These are phyloP conservation scores for Yponomeuta plumbellus DNA, from an alignment of 2,888 invertebrate species.

Conservation along the genomic window DNA sequence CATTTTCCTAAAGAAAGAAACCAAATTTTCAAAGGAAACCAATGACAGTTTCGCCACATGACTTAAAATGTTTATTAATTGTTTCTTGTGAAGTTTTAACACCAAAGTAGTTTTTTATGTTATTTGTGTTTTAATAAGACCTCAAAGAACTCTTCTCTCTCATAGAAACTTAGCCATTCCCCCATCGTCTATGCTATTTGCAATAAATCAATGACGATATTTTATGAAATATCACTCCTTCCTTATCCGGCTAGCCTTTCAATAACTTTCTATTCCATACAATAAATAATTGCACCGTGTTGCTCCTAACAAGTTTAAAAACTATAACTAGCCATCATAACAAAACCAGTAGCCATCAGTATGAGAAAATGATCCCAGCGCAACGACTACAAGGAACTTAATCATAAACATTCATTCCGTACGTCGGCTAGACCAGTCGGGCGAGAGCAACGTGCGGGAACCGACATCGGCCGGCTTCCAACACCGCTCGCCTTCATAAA, in stretches of 20 bases:
- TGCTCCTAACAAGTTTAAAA: not conserved
- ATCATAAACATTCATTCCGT: constrained; percentile 65
- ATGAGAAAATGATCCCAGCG: constrained; percentile 60
- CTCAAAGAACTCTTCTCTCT: no score
- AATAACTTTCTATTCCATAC: not conserved
- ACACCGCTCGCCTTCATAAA: constrained; percentile 46
- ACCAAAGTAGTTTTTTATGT: no score
- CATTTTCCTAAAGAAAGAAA: no score
- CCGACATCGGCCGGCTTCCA: constrained; percentile 32
- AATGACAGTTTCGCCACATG: no score
- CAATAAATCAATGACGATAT: no score
- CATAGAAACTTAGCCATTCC: no score
- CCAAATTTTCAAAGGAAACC: no score
- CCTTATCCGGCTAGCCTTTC: not conserved
- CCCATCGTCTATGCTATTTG: no score
- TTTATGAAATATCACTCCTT: not conserved
- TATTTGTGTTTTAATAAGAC: no score
- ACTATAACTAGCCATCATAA: not conserved
- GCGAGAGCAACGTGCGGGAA: constrained; percentile 10
- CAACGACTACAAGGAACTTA: constrained; percentile 43
- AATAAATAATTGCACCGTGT: constrained; percentile 1
- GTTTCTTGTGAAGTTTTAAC: no score
- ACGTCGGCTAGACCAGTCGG: constrained; percentile 37
- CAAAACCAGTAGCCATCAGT: constrained; percentile 30
- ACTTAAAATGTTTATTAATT: no score